Percentiles rank a stretch among this genome's conserved stretches.
phyloP scores from a whole-genome alignment of 1,140 invertebrate genomes.

The Cryptotermes secundus region DNA sequence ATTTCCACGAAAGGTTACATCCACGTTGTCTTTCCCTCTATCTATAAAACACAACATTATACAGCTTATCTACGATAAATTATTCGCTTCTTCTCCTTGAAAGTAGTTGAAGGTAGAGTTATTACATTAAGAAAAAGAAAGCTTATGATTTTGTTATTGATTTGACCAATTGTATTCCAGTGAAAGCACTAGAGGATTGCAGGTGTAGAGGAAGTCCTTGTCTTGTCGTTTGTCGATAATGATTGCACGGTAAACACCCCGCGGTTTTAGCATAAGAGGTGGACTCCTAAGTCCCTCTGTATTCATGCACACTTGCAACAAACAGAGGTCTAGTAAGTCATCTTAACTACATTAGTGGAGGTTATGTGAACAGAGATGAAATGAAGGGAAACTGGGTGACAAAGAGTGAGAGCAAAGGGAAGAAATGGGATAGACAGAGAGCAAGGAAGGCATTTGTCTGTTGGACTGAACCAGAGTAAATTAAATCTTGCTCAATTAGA shows the following conservation, averaged over 20 bases:
- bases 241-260: not conserved
- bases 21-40: no score
- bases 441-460: not conserved
- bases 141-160: not conserved
- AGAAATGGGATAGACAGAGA: not conserved
- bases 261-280: not conserved
- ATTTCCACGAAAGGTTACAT: no score
- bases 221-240: not conserved
- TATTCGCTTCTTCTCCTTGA: no score
- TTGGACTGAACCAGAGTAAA: slow-evolving; percentile 10
- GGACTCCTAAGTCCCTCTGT: not conserved
- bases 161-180: not conserved
- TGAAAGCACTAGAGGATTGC: not conserved
- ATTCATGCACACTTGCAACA: not conserved
- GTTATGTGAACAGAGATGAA: slow-evolving; percentile 18
- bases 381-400: not conserved
- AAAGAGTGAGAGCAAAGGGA: not conserved
- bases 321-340: not conserved
- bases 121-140: no score
- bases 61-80: no score
- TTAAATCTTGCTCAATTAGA: slow-evolving; percentile 28
- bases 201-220: not conserved
- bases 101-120: no score
- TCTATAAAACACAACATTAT: no score
- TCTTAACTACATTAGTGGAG: not conserved